Conservation (phyloP, 2,113 vertebrate genomes). For the Anoura caudifer region DNA sequence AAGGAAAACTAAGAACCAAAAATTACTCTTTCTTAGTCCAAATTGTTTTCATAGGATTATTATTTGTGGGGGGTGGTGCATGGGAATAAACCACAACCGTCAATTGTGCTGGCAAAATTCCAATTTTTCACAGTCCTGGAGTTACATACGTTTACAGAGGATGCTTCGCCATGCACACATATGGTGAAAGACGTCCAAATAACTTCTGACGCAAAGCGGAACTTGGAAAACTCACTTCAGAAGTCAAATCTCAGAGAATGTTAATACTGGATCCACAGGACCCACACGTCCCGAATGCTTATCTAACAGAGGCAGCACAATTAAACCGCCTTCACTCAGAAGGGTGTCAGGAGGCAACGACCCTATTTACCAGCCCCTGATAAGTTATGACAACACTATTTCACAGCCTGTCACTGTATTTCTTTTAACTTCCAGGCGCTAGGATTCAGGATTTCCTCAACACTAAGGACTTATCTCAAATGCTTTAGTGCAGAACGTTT, state of each 20-base stretch:
- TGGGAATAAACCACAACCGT: not conserved
- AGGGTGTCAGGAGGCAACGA: slow-evolving; percentile 61
- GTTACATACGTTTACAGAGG: slow-evolving; percentile 33
- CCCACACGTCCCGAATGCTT: slow-evolving; percentile 68
- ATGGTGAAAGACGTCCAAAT: slow-evolving; percentile 48
- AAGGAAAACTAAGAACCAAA: slow-evolving; percentile 67
- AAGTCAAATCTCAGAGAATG: slow-evolving; percentile 67
- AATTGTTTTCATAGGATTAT: slow-evolving; percentile 53
- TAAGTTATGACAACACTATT: slow-evolving; percentile 64
- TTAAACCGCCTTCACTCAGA: slow-evolving; percentile 70
- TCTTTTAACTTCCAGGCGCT: slow-evolving; percentile 37
- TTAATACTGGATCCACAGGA: slow-evolving; percentile 66
- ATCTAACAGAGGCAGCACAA: slow-evolving; percentile 64
- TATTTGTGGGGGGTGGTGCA: rapidly evolving
- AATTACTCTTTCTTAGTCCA: slow-evolving; percentile 51
- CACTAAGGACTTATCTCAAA: slow-evolving; percentile 58
- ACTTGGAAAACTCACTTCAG: slow-evolving; percentile 65
- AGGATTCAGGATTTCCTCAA: slow-evolving; percentile 60
- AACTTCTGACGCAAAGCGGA: slow-evolving; percentile 68
- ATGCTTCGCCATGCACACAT: slow-evolving; percentile 65
- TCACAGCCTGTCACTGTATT: slow-evolving; percentile 47
- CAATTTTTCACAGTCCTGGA: not conserved
- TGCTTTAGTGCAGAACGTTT: slow-evolving; percentile 15
- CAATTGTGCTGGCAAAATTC: not conserved
- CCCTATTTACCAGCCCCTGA: slow-evolving; percentile 42